Base-by-base conservation (phyloP, 1,140 invertebrate genomes). In the Eriosoma lanigerum region DNA sequence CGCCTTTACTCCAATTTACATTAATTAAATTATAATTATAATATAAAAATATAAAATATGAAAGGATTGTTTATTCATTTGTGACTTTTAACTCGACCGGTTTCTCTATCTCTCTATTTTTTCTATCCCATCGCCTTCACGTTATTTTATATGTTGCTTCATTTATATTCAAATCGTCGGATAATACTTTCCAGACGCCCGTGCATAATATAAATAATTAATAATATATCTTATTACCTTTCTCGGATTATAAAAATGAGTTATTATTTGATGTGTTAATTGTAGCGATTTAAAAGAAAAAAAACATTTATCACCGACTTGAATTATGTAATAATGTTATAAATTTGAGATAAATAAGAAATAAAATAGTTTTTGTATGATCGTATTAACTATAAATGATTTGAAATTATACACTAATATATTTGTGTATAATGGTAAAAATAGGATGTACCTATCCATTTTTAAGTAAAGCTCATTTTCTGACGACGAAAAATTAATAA, bases 1-100 rank as follows among this genome's bases (percentile, higher is more conserved):
- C 46, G 68, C 15, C 24, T 50, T 72, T 52, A 24, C 13, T 72
- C 68, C 24, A 29, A 38, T 72, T 32, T 24, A 24, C 0, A 15
- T 24, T 52, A 72, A 72, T 72, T 52, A 72, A 50, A 52, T 12
- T 19, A 0, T 4, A 38, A 38, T 4, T 4, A 38, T 38, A 38
- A 17, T 72, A n/a, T 29, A 15, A 26, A 72, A 52, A 70, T 50
- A 26, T 50, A 50, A 60, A 70, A 70, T 50, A 68, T 13, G 64
- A 68, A 68, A 68, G 64, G 64, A 68, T 46, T 46, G 21, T 24
- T 38, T 48, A 68, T 24, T 24, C 44, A 24, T 46, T 44, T 68
- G 13, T 15, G n/a, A 48, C 4, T 64, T 19, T 64, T 64, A 29
- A 38, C 29, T n/a, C 19, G 29, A 19, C 17, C 17, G 60, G 19